Evolutionary conservation across 1,140 invertebrate species (phyloP), one percentile per base, ranked within the genome.

Genomic region (Polypedilum pembai): DNA sequence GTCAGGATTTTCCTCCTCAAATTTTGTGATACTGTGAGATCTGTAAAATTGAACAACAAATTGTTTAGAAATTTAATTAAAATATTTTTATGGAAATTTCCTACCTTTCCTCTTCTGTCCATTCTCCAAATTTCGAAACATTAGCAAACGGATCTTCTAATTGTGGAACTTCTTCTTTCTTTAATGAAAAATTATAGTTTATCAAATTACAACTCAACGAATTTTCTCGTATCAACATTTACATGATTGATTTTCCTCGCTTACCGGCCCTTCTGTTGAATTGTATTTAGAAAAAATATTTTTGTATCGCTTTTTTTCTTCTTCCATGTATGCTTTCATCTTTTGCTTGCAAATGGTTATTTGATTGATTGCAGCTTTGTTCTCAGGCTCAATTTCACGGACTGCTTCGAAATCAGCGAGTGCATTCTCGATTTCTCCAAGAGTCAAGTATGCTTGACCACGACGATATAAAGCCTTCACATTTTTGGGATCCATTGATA

Each of bases 231-330:
- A 45, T 15, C 8, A 45, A 45, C 8, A 45, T 45, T 45, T 12
- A 12, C 45, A 69, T 20, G 17, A 18, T 72, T 72, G 40, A 73
- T 33, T 33, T 33, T 33, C 24, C 2, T 33, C 24, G 24, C 40
- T 82, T 81, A 94, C 92, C 88, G 92, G 88, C 82, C 87, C 88
- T 82, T 94, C 92, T 80, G 88, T 86, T 78, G 90, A 87, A 1
- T 92, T 92, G 83, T 94, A 92, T 82, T 92, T 93, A 76, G 92
- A 89, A 81, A 99, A 98, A 94, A 99, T 98, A 81, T 95, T 96
- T 2, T 90, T 90, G 83, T 96, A 99, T 10, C 94, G 85, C 78
- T 92, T 90, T 84, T 95, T 96, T 80, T 98, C 96, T 77, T 90
- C 90, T 63, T 88, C 85, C 74, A 89, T 85, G 76, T 92, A 88